A percentile compares a stretch with the other conserved stretches of the same genome.
Evolutionary conservation across 1,140 invertebrate species (phyloP).

Genomic region (Brachionus sp.): DNA sequence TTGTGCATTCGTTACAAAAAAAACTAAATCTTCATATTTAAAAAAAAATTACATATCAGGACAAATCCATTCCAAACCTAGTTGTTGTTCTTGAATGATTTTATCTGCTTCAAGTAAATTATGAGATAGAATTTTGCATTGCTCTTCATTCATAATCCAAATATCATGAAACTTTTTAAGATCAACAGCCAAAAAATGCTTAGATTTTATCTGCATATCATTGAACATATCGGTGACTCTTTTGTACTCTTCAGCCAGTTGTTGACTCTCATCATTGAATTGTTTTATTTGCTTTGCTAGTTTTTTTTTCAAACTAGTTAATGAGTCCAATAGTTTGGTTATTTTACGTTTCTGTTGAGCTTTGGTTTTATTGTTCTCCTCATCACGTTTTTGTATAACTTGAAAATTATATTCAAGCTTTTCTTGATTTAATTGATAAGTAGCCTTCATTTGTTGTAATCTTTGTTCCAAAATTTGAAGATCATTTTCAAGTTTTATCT

Average conservation of each 20-base stretch:
- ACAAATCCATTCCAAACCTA: slow-evolving; percentile 65
- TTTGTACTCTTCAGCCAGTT: slow-evolving; percentile 58
- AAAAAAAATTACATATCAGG: slow-evolving; percentile 58
- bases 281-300: slow-evolving; percentile 65
- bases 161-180: slow-evolving; percentile 62
- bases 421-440: slow-evolving; percentile 72
- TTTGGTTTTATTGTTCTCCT: slow-evolving; percentile 76
- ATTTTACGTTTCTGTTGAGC: slow-evolving; percentile 76
- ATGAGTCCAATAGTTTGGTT: slow-evolving; percentile 67
- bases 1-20: too few species aligned
- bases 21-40: background rate
- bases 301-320: slow-evolving; percentile 66
- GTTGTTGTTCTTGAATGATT: slow-evolving; percentile 68
- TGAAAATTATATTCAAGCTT: slow-evolving; percentile 82
- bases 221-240: slow-evolving; percentile 57
- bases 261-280: slow-evolving; percentile 59
- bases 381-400: slow-evolving; percentile 76
- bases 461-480: slow-evolving; percentile 69
- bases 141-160: slow-evolving; percentile 70
- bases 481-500: slow-evolving; percentile 59
- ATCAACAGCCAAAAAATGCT: slow-evolving; percentile 67
- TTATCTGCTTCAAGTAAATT: slow-evolving; percentile 65
- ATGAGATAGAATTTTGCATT: slow-evolving; percentile 63
- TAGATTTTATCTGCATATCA: slow-evolving; percentile 59
- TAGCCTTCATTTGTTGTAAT: slow-evolving; percentile 71